Evolutionary conservation across 2,113 vertebrate genomes (phyloP).

Genomic region (Chionomys nivalis): DNA sequence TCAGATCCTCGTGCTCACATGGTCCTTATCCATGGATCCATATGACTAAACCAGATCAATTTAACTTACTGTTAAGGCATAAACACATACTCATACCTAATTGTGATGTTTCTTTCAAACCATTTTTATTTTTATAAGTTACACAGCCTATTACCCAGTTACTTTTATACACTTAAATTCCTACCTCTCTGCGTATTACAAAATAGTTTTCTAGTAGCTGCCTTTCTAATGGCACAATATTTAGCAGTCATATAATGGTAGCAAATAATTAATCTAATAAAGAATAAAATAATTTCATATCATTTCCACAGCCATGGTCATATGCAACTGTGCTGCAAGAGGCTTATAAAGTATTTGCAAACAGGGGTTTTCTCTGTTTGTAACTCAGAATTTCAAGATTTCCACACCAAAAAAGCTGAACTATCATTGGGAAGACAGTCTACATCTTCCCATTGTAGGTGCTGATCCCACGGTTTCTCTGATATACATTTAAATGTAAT

Average conservation of each 20-base stretch:
- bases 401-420: background rate
- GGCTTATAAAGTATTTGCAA: background rate
- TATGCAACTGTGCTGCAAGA: background rate
- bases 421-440: background rate
- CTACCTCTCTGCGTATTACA: background rate
- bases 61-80: background rate
- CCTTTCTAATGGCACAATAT: background rate
- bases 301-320: background rate
- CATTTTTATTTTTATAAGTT: background rate
- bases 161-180: constrained; percentile 2
- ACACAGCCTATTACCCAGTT: background rate
- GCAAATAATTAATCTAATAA: background rate
- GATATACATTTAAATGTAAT: background rate
- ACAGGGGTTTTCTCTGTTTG: background rate
- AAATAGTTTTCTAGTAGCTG: background rate
- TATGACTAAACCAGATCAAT: no score
- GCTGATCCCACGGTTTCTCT: background rate
- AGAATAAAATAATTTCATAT: background rate
- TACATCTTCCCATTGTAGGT: background rate
- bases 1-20: background rate
- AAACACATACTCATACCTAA: background rate
- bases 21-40: background rate
- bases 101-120: background rate
- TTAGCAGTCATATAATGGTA: background rate
- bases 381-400: background rate